These are phyloP conservation scores for Corapipo altera DNA, from an alignment of 2,113 vertebrate species.

Conservation along the genomic window DNA sequence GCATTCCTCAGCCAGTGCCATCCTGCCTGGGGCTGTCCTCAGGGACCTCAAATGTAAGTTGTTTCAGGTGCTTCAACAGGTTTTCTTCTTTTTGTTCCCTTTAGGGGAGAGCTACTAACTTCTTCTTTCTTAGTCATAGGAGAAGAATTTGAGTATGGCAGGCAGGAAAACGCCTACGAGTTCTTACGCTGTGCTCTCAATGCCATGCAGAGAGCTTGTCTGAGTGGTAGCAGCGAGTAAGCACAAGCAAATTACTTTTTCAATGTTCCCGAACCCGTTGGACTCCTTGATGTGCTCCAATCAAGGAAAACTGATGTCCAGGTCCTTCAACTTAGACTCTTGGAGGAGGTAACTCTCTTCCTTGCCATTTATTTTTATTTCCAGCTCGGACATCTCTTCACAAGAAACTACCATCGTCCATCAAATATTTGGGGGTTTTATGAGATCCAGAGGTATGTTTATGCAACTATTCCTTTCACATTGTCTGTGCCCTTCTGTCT, in stretches of 20 bases:
- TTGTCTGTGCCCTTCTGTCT: background rate
- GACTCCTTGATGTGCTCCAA: background rate
- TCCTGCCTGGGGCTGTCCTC: background rate
- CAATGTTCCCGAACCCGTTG: accelerated
- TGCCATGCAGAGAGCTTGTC: conserved; percentile 92
- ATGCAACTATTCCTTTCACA: background rate
- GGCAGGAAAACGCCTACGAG: conserved; percentile 89
- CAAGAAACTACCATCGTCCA: conserved; percentile 85
- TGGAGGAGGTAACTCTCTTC: background rate
- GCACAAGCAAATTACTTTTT: background rate
- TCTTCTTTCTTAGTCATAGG: conserved; percentile 79
- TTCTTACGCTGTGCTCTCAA: conserved; percentile 87
- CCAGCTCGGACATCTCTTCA: conserved; percentile 84
- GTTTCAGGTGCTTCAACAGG: background rate
- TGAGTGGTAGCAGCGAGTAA: conserved; percentile 81
- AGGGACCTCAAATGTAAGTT: background rate
- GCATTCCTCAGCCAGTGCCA: background rate
- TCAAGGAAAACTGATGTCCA: background rate
- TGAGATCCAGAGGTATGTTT: conserved; percentile 83
- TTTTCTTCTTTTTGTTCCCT: background rate
- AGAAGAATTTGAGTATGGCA: conserved; percentile 87
- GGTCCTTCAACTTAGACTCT: background rate
- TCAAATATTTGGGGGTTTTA: conserved; percentile 89
- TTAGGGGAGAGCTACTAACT: background rate
- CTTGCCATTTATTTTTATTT: background rate